These are phyloP conservation scores for Girardinus metallicus DNA, from an alignment of 2,797 vertebrate genomes.

Conservation along the genomic window DNA sequence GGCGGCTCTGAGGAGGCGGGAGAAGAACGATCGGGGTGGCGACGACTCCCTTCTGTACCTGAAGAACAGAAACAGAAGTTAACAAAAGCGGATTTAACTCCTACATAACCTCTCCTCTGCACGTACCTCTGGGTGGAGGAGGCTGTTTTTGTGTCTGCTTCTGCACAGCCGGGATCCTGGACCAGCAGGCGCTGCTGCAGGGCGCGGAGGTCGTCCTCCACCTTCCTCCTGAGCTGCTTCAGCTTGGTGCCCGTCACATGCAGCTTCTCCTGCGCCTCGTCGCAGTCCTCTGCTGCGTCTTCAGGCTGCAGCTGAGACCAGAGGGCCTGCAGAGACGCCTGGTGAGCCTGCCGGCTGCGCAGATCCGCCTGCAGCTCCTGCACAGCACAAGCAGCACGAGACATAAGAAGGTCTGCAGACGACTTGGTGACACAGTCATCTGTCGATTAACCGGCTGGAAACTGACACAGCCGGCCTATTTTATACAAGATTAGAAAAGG, in stretches of 20 bases:
- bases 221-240: slow-evolving; percentile 81
- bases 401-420: background rate
- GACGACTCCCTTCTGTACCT: slow-evolving; percentile 76
- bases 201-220: slow-evolving; percentile 81
- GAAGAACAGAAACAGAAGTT: slow-evolving; percentile 20
- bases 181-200: slow-evolving; percentile 74
- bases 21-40: slow-evolving; percentile 84
- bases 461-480: too few species aligned
- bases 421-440: too few species aligned
- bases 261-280: slow-evolving; percentile 88
- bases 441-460: too few species aligned
- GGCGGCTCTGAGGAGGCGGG: slow-evolving; percentile 85
- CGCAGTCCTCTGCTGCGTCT: slow-evolving; percentile 72
- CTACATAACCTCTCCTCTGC: background rate
- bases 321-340: slow-evolving; percentile 85
- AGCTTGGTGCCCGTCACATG: slow-evolving; percentile 87
- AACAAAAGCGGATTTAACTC: background rate
- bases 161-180: slow-evolving; percentile 49
- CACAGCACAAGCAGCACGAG: slow-evolving; percentile 4
- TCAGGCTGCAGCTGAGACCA: slow-evolving; percentile 83
- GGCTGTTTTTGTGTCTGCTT: slow-evolving; percentile 23
- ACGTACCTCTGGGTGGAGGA: slow-evolving; percentile 21
- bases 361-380: slow-evolving; percentile 89
- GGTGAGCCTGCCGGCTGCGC: slow-evolving; percentile 73
- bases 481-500: too few species aligned